Base-by-base conservation (phyloP, 2,113 vertebrate genomes). In the Eclectus roratus region DNA sequence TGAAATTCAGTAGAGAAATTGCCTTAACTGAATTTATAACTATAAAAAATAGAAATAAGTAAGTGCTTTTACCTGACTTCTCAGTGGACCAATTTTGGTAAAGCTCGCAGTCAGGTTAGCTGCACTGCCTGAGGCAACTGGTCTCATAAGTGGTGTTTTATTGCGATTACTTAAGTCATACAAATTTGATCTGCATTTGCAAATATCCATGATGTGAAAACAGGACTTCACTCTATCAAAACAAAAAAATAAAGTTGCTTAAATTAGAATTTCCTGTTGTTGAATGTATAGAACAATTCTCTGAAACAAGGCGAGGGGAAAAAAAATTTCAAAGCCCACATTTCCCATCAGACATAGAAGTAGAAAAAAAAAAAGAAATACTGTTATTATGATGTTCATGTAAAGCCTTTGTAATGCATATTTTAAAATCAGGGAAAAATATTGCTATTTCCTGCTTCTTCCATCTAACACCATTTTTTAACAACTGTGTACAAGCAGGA, bases 151-250 rank as follows among this genome's bases (percentile, higher is more conserved):
- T 52, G 98, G 98, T 72, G 98, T 97, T 98, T 99, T 99, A 98
- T 98, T 99, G 97, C 98, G 97, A 97, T 99, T 99, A 95, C 97
- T 96, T 70, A 96, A 93, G 91, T 99, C 99, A 71, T 98, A 99
- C 21, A 97, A 92, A 96, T 97, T 98, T 47, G 99, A 98, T 74
- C 99, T 98, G 89, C 98, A 98, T 96, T 99, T 99, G 98, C 99
- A 99, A 97, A 99, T 97, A 95, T 99, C 99, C 99, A 99, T 99
- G 96, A 99, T 99, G 97, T 99, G 99, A 98, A 99, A 99, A 98
- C 99, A 99, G 72, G 99, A 99, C 97, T 99, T 99, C 63, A 99
- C 99, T 96, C 99, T 99, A 47, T 33, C 46, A 93, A 91, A 94
- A 61, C n/a, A 72, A 95, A 81, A 88, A 93, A 69, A 81, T 5